Base-by-base conservation (phyloP, 2,797 vertebrate species). In the Sebastes kiyomatsui region DNA sequence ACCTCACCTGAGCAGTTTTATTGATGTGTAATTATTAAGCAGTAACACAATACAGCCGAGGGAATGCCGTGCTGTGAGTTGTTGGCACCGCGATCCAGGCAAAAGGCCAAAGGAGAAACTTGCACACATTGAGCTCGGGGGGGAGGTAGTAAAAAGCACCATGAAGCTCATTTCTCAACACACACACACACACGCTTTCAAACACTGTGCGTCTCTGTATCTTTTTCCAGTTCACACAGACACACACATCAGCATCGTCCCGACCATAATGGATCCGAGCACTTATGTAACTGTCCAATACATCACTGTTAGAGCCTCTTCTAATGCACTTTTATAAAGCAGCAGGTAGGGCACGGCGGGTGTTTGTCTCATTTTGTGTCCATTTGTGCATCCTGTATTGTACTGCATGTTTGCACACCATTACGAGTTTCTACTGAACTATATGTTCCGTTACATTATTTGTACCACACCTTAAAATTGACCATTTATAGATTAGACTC, bases 21-120 rank as follows among this genome's bases (percentile, higher is more conserved):
- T 69, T 83, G 62, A 64, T 20, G 22, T 77, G 67, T 85, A 65
- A 80, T 87, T 60, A 77, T 88, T n/a, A 77, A 68, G 72, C 61
- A 66, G 66, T 56, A 77, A 52, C 13, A 58, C 61, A 61, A 18
- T 58, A 9, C 13, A 33, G 38, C 12, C 14, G 27, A 67, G 60
- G 30, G 20, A 16, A 20, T 3, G 12, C 25, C 5, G 0, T 8
- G 30, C 65, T 73, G 76, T 60, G 33, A 85, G 72, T 35, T 81
- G 75, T 67, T 85, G 80, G 74, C 78, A 49, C 72, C 55, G 8
- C 2, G 3, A 23, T 67, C 54, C n/a, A 56, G 72, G 78, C 62
- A 76, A 60, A 66, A 87, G 30, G 33, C 52, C 65, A 79, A 72
- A 77, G 46, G 33, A 74, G 74, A 79, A 54, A 22, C 16, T 28